phyloP scores from a whole-genome alignment of 2,113 vertebrate genomes.

The Rostratula benghalensis region DNA sequence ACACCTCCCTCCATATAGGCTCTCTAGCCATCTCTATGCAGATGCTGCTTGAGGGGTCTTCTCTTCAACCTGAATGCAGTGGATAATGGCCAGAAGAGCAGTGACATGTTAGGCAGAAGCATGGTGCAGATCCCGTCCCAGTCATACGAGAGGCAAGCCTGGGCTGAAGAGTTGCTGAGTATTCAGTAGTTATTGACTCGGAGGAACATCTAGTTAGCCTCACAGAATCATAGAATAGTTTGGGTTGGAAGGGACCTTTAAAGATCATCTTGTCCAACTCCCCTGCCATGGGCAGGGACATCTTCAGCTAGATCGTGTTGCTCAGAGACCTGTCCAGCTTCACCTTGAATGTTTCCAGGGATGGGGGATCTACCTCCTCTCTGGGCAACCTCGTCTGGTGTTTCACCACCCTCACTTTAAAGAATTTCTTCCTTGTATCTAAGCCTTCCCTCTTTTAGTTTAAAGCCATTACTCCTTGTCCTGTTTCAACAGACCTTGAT shows the following conservation, averaged over 20 bases:
- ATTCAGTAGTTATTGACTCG: not conserved
- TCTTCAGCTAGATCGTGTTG: not conserved
- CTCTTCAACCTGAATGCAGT: accelerated
- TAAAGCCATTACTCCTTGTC: too few species aligned
- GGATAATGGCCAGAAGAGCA: not conserved
- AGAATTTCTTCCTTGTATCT: not conserved
- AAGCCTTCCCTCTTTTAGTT: too few species aligned
- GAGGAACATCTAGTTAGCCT: not conserved
- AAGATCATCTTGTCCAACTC: not conserved
- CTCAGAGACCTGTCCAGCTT: not conserved
- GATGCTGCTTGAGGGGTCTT: not conserved
- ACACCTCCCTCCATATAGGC: not conserved
- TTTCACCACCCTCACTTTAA: not conserved
- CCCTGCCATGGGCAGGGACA: not conserved
- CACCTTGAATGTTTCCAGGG: not conserved
- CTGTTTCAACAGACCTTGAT: too few species aligned
- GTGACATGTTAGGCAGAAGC: not conserved
- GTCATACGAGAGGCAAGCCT: not conserved
- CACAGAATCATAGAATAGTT: not conserved
- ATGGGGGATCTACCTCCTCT: not conserved
- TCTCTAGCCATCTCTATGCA: too few species aligned
- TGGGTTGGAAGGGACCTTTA: not conserved
- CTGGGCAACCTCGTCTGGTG: not conserved
- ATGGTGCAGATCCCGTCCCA: not conserved
- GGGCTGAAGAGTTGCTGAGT: not conserved